A percentile compares a stretch with the other conserved stretches of the same genome.
These are phyloP conservation scores for Ctenomys sociabilis DNA, from an alignment of 2,113 vertebrate genomes.

Conservation along the genomic window DNA sequence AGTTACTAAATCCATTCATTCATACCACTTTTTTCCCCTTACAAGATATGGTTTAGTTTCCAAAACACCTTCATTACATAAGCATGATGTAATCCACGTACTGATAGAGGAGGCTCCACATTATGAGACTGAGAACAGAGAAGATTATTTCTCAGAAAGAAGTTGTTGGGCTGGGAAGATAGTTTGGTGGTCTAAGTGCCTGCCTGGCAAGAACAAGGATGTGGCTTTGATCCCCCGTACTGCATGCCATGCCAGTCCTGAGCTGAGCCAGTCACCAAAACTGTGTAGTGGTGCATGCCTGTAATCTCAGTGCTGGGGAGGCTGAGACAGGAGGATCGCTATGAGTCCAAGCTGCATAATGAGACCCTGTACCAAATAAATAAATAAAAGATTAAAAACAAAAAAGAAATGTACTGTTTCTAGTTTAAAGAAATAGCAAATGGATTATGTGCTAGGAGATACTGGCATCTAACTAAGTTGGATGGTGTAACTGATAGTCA, in stretches of 20 bases:
- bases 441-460: not conserved
- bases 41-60: slow-evolving; percentile 14
- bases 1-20: slow-evolving; percentile 14
- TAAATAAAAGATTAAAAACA: no score
- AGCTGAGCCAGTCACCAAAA: no score
- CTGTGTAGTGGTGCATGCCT: no score
- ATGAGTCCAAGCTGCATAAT: no score
- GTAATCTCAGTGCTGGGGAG: no score
- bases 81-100: not conserved
- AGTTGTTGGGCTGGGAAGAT: not conserved
- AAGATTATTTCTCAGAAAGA: slow-evolving; percentile 7
- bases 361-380: no score
- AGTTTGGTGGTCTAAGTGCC: no score
- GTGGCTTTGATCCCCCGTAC: no score
- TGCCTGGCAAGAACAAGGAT: no score
- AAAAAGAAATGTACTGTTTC: not conserved
- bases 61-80: not conserved
- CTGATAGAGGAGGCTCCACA: not conserved
- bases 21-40: not conserved
- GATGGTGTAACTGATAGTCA: not conserved
- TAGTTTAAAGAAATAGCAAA: not conserved
- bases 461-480: slow-evolving; percentile 17
- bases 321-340: no score
- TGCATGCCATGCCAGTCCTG: no score
- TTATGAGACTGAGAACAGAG: not conserved